Evolutionary conservation across 2,797 vertebrate species (phyloP), one percentile per base, ranked within the genome.

Genomic region (Buphagus erythrorhynchus): DNA sequence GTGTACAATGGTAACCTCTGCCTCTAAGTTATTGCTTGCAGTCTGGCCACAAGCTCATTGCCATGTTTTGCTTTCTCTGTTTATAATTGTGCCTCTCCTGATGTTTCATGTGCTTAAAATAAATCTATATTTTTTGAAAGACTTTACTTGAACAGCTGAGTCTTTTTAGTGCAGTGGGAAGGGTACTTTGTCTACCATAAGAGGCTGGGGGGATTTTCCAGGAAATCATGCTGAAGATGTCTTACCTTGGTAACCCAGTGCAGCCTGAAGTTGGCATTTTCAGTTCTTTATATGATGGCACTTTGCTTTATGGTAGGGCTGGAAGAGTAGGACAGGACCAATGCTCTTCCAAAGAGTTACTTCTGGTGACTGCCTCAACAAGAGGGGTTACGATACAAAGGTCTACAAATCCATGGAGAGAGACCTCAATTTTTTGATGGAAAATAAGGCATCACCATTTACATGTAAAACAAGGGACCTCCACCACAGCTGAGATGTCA

Each of bases 111-210:
- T 89, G 89, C 76, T 96, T 96, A 86, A 94, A 97, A 96, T 96
- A 97, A 95, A 96, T 77, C n/a, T 94, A 17, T 94, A 88, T 96
- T 97, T 90, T 96, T 94, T 59, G 9, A 90, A 90, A 91, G 57
- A 93, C 28, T 84, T 88, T 1, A 52, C 43, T 33, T 59, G 46
- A 54, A 51, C 15, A 62, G 7, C 51, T 46, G 22, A 14, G 10
- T 91, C 65, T 90, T 69, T 40, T 68, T 17, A 25, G 25, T 61
- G 31, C 6, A 48, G 18, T 45, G 28, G 20, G 45, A 85, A 80
- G 25, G 31, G 22, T 54, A 31, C 6, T 71, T 33, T 59, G 31
- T 43, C 49, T 86, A 5, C 51, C 21, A 5, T 33, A 19, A 54
- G 48, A 67, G 42, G 16, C 58, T 66, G 68, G 25, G 22, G 26